Evolutionary conservation across 1,140 invertebrate genomes (phyloP), one percentile per base, ranked within the genome.

Genomic region (Hyles euphorbiae): DNA sequence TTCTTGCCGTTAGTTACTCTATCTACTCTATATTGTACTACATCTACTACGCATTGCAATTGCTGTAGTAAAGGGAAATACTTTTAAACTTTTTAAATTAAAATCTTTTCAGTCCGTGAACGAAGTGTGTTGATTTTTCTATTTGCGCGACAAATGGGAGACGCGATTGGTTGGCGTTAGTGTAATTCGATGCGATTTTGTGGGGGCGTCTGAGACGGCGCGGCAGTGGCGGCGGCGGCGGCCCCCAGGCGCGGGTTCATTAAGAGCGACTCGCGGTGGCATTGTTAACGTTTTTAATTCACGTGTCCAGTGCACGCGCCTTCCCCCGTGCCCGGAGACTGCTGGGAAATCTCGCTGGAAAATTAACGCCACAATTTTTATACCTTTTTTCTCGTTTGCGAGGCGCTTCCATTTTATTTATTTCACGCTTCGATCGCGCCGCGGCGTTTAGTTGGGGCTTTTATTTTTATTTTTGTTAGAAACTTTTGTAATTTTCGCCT

Each of bases 201-300:
- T 34, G 22, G 22, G 34, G 22, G 58, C 11, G 51, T 54, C 45
- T 53, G 50, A 46, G 62, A 36, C 70, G 63, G 63, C 45, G 47
- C 52, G 53, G 54, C 43, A 40, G 33, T 44, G 51, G 48, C 34
- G 22, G 36, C 8, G 12, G 33, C 58, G 58, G 48, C 34, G 22
- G 36, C 36, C 36, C 79, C 58, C 49, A 62, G 68, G 75, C 68
- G 68, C 56, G 63, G 66, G 72, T 85, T 88, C 83, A 85, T 86
- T 83, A 88, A 85, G 72, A 81, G 72, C 73, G 65, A 56, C 71
- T 73, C 70, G 78, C 78, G 73, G 74, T 75, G 72, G 63, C 81
- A 85, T 87, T 88, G 83, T 88, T 81, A 85, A 81, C 81, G 80
- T 80, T 88, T 85, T 88, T 88, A 88, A 88, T 88, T 86, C 83